A percentile compares a stretch with the other conserved stretches of the same genome.
Conservation (phyloP, 2,888 invertebrate genomes). For the Diaperis boleti region DNA sequence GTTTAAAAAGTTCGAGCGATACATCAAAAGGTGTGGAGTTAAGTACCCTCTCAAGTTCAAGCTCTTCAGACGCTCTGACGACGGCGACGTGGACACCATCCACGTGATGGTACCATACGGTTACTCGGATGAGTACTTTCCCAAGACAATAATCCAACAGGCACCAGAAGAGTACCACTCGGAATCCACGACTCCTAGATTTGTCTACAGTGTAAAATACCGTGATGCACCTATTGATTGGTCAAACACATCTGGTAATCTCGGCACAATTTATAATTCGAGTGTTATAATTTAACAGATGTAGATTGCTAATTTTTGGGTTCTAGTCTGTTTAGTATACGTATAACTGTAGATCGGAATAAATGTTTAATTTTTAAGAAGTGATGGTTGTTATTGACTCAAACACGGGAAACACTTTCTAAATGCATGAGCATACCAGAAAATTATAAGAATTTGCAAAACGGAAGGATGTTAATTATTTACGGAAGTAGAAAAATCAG, state of each 20-base stretch:
- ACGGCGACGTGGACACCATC: conserved; percentile 14
- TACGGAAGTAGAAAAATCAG: not conserved
- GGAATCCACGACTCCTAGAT: conserved; percentile 1
- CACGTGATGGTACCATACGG: conserved; percentile 30
- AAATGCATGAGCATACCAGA: conserved; percentile 7
- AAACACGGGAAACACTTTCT: conserved; percentile 19
- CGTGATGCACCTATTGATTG: not conserved
- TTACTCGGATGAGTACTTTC: conserved; percentile 27
- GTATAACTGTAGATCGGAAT: conserved; percentile 11
- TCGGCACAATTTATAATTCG: conserved; percentile 5
- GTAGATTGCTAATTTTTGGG: conserved; percentile 12
- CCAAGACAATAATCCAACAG: no score
- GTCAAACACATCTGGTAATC: not conserved
- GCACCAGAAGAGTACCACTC: not conserved
- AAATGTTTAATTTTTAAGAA: no score
- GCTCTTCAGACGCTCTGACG: conserved; percentile 4
- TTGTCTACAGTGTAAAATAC: conserved; percentile 5
- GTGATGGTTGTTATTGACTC: conserved; percentile 7
- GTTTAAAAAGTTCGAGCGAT: conserved; percentile 9
- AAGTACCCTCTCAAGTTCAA: conserved; percentile 11
- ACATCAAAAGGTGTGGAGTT: conserved; percentile 26
- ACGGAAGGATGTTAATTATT: not conserved
- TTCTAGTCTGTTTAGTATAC: conserved; percentile 14
- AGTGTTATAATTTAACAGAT: not conserved
- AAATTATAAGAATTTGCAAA: not conserved